A percentile compares a stretch with the other conserved stretches of the same genome.
Conservation (phyloP, 2,113 vertebrate genomes). For the Actinemys pallida region DNA sequence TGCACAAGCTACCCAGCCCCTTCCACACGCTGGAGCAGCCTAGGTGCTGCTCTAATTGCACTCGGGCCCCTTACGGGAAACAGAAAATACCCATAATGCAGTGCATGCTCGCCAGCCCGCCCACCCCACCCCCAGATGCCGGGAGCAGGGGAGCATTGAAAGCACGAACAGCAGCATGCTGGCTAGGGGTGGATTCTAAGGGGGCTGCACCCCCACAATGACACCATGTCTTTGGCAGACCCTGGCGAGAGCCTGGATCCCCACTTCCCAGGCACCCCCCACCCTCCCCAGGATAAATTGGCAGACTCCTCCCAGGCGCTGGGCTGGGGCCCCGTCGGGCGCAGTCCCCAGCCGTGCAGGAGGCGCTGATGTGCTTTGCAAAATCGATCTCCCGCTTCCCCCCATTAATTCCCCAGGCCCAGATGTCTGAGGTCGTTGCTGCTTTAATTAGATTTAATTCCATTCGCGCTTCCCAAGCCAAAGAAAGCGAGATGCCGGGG, state of each 20-base stretch:
- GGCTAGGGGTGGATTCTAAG: conserved; percentile 40
- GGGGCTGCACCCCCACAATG: conserved; percentile 89
- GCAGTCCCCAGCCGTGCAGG: too few relatives aligned
- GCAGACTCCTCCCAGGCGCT: neutral
- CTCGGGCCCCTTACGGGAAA: too few relatives aligned
- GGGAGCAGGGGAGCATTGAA: conserved; percentile 56
- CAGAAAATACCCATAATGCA: conserved; percentile 62
- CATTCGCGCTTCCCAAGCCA: neutral
- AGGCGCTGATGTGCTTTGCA: neutral
- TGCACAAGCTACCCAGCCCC: neutral
- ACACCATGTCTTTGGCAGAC: conserved; percentile 83
- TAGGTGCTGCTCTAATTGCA: too few relatives aligned
- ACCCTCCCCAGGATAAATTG: neutral
- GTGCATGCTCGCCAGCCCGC: conserved; percentile 73
- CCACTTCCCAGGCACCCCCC: neutral
- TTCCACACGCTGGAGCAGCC: neutral
- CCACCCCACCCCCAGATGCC: neutral
- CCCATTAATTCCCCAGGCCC: conserved; percentile 13
- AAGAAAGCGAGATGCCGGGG: neutral
- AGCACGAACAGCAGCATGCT: neutral
- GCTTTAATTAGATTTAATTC: conserved; percentile 27
- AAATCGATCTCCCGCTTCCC: neutral
- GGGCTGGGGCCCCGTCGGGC: neutral
- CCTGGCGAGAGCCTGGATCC: neutral
- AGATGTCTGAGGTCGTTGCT: conserved; percentile 6